Percentiles rank a stretch among this genome's conserved stretches.
These are phyloP conservation scores for Agrilus cyanescens DNA, from an alignment of 2,888 invertebrate species.

Conservation along the genomic window DNA sequence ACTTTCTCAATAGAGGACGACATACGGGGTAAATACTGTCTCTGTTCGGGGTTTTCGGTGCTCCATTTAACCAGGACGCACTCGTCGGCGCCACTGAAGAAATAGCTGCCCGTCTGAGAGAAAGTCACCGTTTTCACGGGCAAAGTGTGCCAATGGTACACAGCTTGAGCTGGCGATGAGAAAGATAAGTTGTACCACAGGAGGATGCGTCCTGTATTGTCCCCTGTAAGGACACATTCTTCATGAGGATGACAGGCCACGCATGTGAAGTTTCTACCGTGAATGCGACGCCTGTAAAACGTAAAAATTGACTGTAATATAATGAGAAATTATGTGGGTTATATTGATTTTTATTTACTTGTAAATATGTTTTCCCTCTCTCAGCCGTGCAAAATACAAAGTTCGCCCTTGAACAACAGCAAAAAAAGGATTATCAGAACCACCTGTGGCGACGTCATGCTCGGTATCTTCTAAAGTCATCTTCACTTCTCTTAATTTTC, in stretches of 20 bases:
- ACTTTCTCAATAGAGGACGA: constrained; percentile 55
- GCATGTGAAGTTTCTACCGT: constrained; percentile 41
- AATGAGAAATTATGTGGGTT: background rate
- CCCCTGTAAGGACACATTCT: constrained; percentile 54
- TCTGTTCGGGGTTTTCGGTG: constrained; percentile 37
- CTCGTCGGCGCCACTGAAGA: constrained; percentile 70
- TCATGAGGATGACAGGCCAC: constrained; percentile 56
- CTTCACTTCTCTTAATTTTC: background rate
- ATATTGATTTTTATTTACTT: background rate
- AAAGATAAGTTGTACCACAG: constrained; percentile 45
- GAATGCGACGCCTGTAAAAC: constrained; percentile 15
- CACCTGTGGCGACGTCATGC: constrained; percentile 18
- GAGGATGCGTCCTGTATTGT: constrained; percentile 49
- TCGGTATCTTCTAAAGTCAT: constrained; percentile 4
- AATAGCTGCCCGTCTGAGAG: constrained; percentile 48
- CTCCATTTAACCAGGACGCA: constrained; percentile 69
- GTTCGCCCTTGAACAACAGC: constrained; percentile 17
- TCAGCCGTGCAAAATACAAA: constrained; percentile 18
- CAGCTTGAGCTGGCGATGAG: constrained; percentile 28
- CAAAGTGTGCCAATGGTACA: constrained; percentile 69
- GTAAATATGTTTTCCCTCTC: background rate
- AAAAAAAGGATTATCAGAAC: constrained; percentile 17
- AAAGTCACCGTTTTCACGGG: constrained; percentile 55
- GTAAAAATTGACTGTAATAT: background rate
- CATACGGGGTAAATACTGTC: constrained; percentile 56